Evolutionary conservation across 2,113 vertebrate genomes (phyloP), one percentile per base, ranked within the genome.

Genomic region (Sinocyclocheilus rhinocerous): DNA sequence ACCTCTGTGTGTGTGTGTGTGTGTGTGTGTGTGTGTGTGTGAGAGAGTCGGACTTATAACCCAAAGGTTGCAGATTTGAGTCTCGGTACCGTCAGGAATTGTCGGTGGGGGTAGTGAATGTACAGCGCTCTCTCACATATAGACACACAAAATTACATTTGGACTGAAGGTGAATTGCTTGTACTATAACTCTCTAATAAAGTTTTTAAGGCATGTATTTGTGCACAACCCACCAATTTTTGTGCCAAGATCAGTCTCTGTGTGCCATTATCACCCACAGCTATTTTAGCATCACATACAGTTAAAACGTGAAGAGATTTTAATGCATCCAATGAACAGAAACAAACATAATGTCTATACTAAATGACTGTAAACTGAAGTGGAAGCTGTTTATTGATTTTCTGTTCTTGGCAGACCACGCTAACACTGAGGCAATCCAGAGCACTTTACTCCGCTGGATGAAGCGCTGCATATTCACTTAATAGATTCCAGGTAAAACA

Each of bases 331-430:
- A 67, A 81, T 81, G 61, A 81, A 48, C 24, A 67, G n/a, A 52
- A 82, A 52, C 63, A 55, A 82, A 82, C 81, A 82, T 29, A 70
- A 70, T 36, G 65, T 82, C 81, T 70, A 52, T 55, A 67, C 24
- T 36, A 55, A 82, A 82, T 70, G 63, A 70, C 81, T 82, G 45
- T 82, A 82, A 82, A 70, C 26, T 50, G 45, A 81, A 70, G 45
- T 82, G 63, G 81, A 82, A 82, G 81, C 45, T 52, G 63, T 82
- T 82, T 82, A 82, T 82, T 70, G 81, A 82, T 77, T 82, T 82
- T 70, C 81, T 82, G 63, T 50, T 63, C 81, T 55, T 69, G 63
- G 18, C 63, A 70, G 45, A 82, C 63, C 26, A 50, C 0, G 79
- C 42, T 48, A 50, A 50, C 45, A 33, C 63, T 3, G 55, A 69